A percentile compares a stretch with the other conserved stretches of the same genome.
phyloP scores from a whole-genome alignment of 2,888 invertebrate genomes.

The Apodemia mormo region DNA sequence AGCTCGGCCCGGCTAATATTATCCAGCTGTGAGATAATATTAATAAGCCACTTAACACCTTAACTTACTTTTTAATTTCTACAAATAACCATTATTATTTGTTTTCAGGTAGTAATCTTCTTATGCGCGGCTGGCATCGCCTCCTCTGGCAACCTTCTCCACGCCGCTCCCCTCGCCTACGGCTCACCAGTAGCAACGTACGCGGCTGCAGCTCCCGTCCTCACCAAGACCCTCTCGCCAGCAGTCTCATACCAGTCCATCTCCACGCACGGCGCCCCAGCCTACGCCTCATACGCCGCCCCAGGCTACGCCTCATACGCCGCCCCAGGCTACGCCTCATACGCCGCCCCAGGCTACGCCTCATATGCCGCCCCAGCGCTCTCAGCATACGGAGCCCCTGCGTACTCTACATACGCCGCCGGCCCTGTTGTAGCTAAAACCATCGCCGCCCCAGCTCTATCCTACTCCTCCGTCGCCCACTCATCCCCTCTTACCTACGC shows the following conservation, averaged over 20 bases:
- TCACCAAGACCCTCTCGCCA: slow-evolving; percentile 29
- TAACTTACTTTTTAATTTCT: no score
- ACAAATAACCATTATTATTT: no score
- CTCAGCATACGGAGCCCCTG: slow-evolving; percentile 38
- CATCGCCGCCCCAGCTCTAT: slow-evolving; percentile 61
- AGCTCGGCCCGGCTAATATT: no score
- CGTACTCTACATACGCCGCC: slow-evolving; percentile 43
- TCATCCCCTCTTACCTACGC: slow-evolving; percentile 44
- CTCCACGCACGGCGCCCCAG: slow-evolving; percentile 60
- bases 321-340: slow-evolving; percentile 39
- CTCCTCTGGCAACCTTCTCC: slow-evolving; percentile 81
- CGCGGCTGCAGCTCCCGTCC: no score
- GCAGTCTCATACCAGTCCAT: slow-evolving; percentile 48
- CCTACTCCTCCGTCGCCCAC: slow-evolving; percentile 41
- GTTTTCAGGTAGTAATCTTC: slow-evolving; percentile 57
- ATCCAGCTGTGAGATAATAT: no score
- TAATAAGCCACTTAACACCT: no score
- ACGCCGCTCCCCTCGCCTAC: slow-evolving; percentile 69
- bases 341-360: slow-evolving; percentile 56
- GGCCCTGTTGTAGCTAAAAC: slow-evolving; percentile 47
- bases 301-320: slow-evolving; percentile 23
- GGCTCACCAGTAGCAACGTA: slow-evolving; percentile 40
- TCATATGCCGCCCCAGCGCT: slow-evolving; percentile 43
- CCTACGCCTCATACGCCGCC: slow-evolving; percentile 43
- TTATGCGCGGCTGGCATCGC: slow-evolving; percentile 82